phyloP scores from a whole-genome alignment of 2,113 vertebrate genomes.

The Sapajus apella region DNA sequence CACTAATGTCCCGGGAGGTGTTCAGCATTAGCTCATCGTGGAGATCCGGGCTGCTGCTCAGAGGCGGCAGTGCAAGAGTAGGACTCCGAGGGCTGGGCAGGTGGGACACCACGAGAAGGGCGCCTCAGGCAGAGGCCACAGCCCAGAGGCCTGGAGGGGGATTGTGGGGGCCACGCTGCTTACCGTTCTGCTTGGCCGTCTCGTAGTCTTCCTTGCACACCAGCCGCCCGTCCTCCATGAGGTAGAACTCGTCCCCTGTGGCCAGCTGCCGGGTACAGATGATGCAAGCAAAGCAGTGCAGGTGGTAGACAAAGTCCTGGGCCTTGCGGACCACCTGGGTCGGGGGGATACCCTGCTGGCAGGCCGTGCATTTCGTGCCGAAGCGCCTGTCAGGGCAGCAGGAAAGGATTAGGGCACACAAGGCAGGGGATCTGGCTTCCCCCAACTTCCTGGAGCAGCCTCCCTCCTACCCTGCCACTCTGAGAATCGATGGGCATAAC shows the following conservation, averaged over 20 bases:
- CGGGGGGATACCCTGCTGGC: slow-evolving; percentile 98
- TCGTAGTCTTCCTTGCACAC: slow-evolving; percentile 99
- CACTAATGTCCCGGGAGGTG: accelerated
- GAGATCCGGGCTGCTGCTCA: background rate
- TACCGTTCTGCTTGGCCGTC: slow-evolving; percentile 98
- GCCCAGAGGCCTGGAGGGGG: background rate
- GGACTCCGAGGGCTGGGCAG: background rate
- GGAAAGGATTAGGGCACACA: accelerated
- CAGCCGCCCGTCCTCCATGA: slow-evolving; percentile 98
- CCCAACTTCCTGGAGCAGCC: background rate
- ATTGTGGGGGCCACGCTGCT: accelerated
- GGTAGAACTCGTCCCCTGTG: slow-evolving; percentile 98
- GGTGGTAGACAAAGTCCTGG: slow-evolving; percentile 99
- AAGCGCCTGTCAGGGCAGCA: slow-evolving; percentile 89
- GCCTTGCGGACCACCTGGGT: slow-evolving; percentile 99
- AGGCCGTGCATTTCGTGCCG: slow-evolving; percentile 98
- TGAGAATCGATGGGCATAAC: background rate
- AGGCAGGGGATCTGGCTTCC: accelerated
- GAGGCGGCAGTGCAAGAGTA: background rate
- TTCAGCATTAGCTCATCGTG: background rate
- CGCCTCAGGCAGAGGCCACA: accelerated
- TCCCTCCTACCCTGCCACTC: background rate
- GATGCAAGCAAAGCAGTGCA: slow-evolving; percentile 98
- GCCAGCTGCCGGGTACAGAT: slow-evolving; percentile 98
- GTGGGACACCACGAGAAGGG: accelerated